These are phyloP conservation scores for Heliconius nattereri DNA, from an alignment of 1,140 invertebrate genomes.

Conservation along the genomic window DNA sequence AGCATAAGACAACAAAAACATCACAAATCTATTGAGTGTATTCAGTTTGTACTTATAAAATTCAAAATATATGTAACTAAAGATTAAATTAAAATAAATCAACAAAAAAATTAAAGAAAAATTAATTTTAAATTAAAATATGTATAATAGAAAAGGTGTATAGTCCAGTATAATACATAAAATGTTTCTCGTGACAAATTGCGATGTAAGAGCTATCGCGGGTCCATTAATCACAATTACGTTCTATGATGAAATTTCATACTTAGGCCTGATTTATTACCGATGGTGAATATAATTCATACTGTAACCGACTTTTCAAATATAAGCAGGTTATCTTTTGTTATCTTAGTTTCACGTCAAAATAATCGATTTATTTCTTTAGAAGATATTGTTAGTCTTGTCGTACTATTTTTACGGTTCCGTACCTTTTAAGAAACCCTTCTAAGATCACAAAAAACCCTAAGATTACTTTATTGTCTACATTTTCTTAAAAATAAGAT, in stretches of 20 bases:
- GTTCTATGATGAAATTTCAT: slow-evolving; percentile 14
- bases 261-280: slow-evolving; percentile 12
- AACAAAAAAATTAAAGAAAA: neutral
- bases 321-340: neutral
- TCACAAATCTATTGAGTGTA: too few relatives aligned
- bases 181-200: slow-evolving; percentile 7
- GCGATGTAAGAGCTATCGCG: neutral
- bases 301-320: neutral
- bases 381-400: too few relatives aligned
- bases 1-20: too few relatives aligned
- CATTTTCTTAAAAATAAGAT: too few relatives aligned
- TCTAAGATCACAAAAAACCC: too few relatives aligned
- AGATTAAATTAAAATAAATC: neutral
- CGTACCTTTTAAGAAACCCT: too few relatives aligned
- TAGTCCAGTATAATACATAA: slow-evolving; percentile 1
- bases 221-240: slow-evolving; percentile 10
- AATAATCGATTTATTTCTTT: too few relatives aligned
- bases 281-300: neutral
- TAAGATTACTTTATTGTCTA: too few relatives aligned
- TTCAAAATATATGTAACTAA: too few relatives aligned
- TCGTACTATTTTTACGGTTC: too few relatives aligned
- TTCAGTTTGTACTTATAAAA: too few relatives aligned
- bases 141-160: slow-evolving; percentile 42
- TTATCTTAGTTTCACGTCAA: neutral
- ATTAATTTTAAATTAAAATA: neutral